Conservation (phyloP, 2,113 vertebrate species). For the Morone saxatilis region DNA sequence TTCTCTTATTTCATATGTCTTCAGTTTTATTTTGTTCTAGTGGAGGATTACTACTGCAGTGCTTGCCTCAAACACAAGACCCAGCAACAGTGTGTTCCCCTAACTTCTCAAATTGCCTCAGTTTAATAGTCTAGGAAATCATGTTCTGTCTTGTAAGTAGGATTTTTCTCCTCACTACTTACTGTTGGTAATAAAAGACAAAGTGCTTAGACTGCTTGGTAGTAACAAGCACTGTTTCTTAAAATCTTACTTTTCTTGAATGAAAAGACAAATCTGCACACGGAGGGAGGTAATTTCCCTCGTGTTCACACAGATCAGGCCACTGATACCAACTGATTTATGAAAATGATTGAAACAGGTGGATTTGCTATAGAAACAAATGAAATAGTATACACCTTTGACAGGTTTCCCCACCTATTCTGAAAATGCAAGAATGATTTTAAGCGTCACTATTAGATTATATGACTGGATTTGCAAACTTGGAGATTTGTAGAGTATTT, state of each 20-base stretch:
- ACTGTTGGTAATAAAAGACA: conserved; percentile 26
- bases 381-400: background rate
- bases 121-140: conserved; percentile 29
- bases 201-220: conserved; percentile 1
- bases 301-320: conserved; percentile 43
- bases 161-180: conserved; percentile 12
- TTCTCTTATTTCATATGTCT: background rate
- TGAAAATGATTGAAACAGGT: conserved; percentile 25
- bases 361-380: conserved; percentile 35
- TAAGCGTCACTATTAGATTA: background rate
- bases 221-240: conserved; percentile 27
- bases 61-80: conserved; percentile 9
- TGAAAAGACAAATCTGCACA: conserved; percentile 36
- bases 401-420: background rate
- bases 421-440: background rate
- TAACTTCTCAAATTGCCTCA: conserved; percentile 36
- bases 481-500: background rate
- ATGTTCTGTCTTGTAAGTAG: conserved; percentile 27
- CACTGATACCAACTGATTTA: conserved; percentile 23
- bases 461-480: background rate
- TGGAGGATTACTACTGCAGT: background rate
- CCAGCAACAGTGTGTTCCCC: background rate
- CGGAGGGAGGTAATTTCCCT: conserved; percentile 40
- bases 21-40: conserved; percentile 12
- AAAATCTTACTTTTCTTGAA: conserved; percentile 38